Conservation (phyloP, 1,140 invertebrate genomes). For the Tetragonula clypearis region DNA sequence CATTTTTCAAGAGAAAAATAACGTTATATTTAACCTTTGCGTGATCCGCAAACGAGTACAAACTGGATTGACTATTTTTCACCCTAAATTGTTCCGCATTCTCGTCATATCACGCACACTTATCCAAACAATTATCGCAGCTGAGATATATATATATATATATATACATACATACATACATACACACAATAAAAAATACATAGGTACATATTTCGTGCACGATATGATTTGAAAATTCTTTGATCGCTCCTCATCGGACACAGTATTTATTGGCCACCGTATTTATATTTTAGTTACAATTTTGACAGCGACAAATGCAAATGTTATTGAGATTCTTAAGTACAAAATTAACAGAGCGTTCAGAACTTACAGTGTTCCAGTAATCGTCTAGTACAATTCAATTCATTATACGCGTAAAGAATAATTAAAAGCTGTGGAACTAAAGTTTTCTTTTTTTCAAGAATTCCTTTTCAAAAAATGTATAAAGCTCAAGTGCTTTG, state of each 20-base stretch:
- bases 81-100: slow-evolving; percentile 25
- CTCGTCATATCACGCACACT: slow-evolving; percentile 24
- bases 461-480: too few species aligned
- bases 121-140: slow-evolving; percentile 40
- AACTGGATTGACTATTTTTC: slow-evolving; percentile 48
- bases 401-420: not conserved
- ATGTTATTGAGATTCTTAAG: slow-evolving; percentile 10
- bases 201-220: slow-evolving; percentile 18
- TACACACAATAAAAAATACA: slow-evolving; percentile 50
- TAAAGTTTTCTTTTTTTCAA: not conserved
- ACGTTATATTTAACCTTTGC: slow-evolving; percentile 28
- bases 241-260: slow-evolving; percentile 22
- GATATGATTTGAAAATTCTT: slow-evolving; percentile 33
- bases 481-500: too few species aligned
- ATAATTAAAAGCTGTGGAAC: not conserved
- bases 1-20: slow-evolving; percentile 27
- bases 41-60: slow-evolving; percentile 40
- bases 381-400: not conserved
- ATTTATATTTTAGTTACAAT: not conserved
- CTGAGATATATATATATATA: slow-evolving; percentile 23
- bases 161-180: too few species aligned
- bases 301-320: slow-evolving; percentile 2
- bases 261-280: not conserved
- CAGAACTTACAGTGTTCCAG: not conserved
- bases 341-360: not conserved